phyloP scores from a whole-genome alignment of 1,140 invertebrate genomes.

The Colletes gigas region DNA sequence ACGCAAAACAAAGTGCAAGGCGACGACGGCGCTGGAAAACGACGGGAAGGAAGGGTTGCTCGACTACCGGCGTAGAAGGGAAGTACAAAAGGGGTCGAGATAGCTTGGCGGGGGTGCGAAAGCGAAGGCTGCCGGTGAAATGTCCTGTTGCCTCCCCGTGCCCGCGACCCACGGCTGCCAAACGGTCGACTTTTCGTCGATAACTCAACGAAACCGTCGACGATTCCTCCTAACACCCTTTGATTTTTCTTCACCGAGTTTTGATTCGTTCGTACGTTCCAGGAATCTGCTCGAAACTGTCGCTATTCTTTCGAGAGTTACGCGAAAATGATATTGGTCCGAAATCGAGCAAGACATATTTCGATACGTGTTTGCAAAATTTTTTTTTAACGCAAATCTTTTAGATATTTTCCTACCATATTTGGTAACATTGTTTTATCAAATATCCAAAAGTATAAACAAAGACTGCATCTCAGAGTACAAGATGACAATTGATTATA shows the following conservation, averaged over 20 bases:
- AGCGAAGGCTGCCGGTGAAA: conserved; percentile 1
- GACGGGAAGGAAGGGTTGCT: not conserved
- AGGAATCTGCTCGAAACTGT: too few species aligned
- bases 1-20: conserved; percentile 37
- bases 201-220: conserved; percentile 6
- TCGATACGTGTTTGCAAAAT: too few species aligned
- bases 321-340: too few species aligned
- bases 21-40: conserved; percentile 2
- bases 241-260: not conserved
- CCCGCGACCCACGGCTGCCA: conserved; percentile 11
- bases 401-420: too few species aligned
- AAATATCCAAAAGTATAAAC: too few species aligned
- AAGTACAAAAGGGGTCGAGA: not conserved
- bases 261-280: not conserved
- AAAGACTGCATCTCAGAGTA: too few species aligned
- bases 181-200: conserved; percentile 1
- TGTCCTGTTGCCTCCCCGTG: conserved; percentile 19
- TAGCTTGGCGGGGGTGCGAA: conserved; percentile 3
- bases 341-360: too few species aligned
- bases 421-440: too few species aligned
- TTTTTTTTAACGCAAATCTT: too few species aligned
- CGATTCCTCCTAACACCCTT: not conserved
- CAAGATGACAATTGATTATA: too few species aligned
- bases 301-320: too few species aligned
- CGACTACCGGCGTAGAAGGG: not conserved